Evolutionary conservation across 1,140 invertebrate species (phyloP).

Genomic region (Dryas iulia): DNA sequence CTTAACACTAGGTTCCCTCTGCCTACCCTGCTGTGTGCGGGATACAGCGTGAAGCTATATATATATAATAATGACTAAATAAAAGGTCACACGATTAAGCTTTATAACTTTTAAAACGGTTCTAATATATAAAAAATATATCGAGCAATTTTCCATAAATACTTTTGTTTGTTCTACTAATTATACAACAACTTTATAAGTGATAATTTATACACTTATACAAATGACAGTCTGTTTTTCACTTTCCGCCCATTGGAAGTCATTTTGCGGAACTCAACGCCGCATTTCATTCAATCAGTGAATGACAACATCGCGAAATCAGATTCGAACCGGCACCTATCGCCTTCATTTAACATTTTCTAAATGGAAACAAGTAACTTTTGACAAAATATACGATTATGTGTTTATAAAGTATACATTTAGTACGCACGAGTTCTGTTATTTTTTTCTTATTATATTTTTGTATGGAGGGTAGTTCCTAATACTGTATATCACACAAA

Average conservation of each 20-base stretch:
- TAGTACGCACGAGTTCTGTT: neutral
- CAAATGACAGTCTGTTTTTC: too few relatives aligned
- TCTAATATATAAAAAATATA: too few relatives aligned
- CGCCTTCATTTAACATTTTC: neutral
- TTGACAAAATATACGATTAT: neutral
- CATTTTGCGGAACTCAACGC: neutral
- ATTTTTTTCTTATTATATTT: neutral
- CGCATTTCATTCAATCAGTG: neutral
- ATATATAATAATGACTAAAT: too few relatives aligned
- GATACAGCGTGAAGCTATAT: too few relatives aligned
- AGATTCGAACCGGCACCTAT: neutral
- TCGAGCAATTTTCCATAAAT: too few relatives aligned
- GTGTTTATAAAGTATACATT: constrained; percentile 1
- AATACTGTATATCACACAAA: constrained; percentile 4
- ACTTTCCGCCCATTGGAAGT: neutral
- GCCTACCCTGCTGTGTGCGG: too few relatives aligned
- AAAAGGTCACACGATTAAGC: too few relatives aligned
- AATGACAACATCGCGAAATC: neutral
- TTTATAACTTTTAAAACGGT: too few relatives aligned
- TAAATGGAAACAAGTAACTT: neutral
- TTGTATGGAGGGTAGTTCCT: neutral
- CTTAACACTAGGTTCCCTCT: too few relatives aligned
- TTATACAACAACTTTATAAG: too few relatives aligned
- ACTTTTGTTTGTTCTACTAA: too few relatives aligned
- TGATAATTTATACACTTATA: too few relatives aligned